These are phyloP conservation scores for Toxostoma redivivum DNA, from an alignment of 2,113 vertebrate species.

Conservation along the genomic window DNA sequence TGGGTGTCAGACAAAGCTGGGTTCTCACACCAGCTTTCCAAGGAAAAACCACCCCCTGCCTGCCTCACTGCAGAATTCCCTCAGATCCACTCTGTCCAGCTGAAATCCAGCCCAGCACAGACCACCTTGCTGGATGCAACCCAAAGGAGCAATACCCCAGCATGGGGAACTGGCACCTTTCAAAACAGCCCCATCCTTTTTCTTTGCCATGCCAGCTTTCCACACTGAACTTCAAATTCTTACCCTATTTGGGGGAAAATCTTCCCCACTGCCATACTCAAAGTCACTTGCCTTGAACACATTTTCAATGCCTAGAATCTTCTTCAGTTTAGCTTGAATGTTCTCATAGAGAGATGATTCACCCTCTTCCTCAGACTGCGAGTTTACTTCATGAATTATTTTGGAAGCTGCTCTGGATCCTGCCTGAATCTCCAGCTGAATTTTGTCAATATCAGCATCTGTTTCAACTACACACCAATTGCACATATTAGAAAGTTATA, in stretches of 20 bases:
- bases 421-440: constrained; percentile 75
- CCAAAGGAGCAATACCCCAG: background rate
- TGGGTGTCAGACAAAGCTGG: background rate
- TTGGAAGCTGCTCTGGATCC: constrained; percentile 75
- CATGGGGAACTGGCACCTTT: background rate
- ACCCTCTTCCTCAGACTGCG: constrained; percentile 22
- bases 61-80: background rate
- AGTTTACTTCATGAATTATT: constrained; percentile 62
- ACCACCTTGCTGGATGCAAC: background rate
- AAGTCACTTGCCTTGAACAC: constrained; percentile 37
- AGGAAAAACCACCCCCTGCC: background rate
- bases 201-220: background rate
- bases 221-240: background rate
- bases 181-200: background rate
- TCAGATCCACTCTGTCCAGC: background rate
- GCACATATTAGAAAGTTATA: background rate
- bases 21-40: background rate
- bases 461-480: constrained; percentile 27
- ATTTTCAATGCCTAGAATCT: constrained; percentile 63
- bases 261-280: background rate
- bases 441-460: constrained; percentile 72
- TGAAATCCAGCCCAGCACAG: background rate
- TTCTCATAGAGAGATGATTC: constrained; percentile 16
- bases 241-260: background rate
- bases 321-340: constrained; percentile 72